These are phyloP conservation scores for Eristalis arbustorum DNA, from an alignment of 2,888 invertebrate species.

Conservation along the genomic window DNA sequence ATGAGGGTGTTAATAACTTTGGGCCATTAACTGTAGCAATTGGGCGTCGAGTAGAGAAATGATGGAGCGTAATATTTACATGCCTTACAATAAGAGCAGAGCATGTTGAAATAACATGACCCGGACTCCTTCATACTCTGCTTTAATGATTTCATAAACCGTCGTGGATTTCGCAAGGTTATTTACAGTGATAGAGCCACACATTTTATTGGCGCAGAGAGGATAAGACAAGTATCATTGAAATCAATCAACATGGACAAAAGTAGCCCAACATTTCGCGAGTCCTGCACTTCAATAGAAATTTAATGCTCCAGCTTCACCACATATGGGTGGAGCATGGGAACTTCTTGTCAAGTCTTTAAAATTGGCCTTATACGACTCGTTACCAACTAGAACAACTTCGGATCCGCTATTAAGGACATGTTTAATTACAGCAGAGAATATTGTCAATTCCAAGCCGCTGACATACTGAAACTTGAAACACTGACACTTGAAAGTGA, in stretches of 20 bases:
- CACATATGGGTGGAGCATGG: conserved; percentile 70
- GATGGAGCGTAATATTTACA: conserved; percentile 49
- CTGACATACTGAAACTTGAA: too few relatives aligned
- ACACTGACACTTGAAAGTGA: conserved; percentile 14
- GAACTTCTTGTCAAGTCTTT: conserved; percentile 23
- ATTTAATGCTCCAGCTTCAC: conserved; percentile 70
- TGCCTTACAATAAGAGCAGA: conserved; percentile 39
- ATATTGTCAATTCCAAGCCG: conserved; percentile 67
- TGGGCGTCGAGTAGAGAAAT: conserved; percentile 30
- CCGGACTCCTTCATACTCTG: conserved; percentile 51
- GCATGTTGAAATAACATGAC: conserved; percentile 29
- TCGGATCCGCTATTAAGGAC: conserved; percentile 5
- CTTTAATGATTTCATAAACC: conserved; percentile 37
- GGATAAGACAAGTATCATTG: background rate
- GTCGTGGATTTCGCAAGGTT: conserved; percentile 35
- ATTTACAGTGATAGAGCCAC: conserved; percentile 53
- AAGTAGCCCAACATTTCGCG: background rate
- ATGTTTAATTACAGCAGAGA: conserved; percentile 29
- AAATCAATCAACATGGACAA: background rate
- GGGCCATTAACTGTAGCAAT: conserved; percentile 47
- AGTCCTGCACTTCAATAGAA: conserved; percentile 47
- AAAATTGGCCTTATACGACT: conserved; percentile 31
- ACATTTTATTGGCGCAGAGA: conserved; percentile 46
- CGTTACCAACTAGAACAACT: background rate
- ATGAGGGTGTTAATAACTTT: conserved; percentile 54